Percentiles rank a stretch among this genome's conserved stretches.
Conservation (phyloP, 2,888 invertebrate species). For the Embidobia sp. region DNA sequence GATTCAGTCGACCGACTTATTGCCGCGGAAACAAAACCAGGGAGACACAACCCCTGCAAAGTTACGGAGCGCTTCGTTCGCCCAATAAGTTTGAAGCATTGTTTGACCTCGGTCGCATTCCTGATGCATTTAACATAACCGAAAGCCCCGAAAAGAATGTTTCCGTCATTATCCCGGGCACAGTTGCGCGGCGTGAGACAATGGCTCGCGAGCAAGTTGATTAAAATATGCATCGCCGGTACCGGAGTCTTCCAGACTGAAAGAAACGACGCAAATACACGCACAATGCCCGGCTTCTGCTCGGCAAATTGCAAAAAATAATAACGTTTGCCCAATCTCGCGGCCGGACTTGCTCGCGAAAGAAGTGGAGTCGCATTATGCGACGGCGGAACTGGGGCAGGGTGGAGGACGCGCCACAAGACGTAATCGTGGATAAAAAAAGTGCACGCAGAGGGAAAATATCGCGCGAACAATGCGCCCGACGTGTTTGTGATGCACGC, state of each 20-base stretch:
- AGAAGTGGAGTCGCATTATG: conserved; percentile 41
- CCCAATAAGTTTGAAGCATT: too few relatives aligned
- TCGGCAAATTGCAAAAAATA: conserved; percentile 80
- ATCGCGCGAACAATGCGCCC: conserved; percentile 45
- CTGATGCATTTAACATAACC: conserved; percentile 27
- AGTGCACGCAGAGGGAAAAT: background rate
- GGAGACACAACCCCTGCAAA: too few relatives aligned
- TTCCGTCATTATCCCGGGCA: conserved; percentile 69
- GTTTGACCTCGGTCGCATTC: too few relatives aligned
- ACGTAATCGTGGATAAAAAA: conserved; percentile 34
- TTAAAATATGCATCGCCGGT: conserved; percentile 75
- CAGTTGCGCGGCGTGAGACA: conserved; percentile 69
- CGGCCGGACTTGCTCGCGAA: conserved; percentile 39
- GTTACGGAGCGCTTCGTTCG: too few relatives aligned
- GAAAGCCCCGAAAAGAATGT: conserved; percentile 13
- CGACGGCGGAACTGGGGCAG: conserved; percentile 25
- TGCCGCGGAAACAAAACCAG: too few relatives aligned
- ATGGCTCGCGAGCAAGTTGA: conserved; percentile 72
- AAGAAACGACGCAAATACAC: conserved; percentile 60
- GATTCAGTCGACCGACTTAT: too few relatives aligned
- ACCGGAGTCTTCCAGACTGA: conserved; percentile 36
- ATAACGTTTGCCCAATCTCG: conserved; percentile 75
- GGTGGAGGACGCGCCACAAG: too few relatives aligned
- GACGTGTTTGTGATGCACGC: conserved; percentile 62
- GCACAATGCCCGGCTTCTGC: conserved; percentile 72